Conservation (phyloP, 1,140 invertebrate species). For the Drosophila murphyi region DNA sequence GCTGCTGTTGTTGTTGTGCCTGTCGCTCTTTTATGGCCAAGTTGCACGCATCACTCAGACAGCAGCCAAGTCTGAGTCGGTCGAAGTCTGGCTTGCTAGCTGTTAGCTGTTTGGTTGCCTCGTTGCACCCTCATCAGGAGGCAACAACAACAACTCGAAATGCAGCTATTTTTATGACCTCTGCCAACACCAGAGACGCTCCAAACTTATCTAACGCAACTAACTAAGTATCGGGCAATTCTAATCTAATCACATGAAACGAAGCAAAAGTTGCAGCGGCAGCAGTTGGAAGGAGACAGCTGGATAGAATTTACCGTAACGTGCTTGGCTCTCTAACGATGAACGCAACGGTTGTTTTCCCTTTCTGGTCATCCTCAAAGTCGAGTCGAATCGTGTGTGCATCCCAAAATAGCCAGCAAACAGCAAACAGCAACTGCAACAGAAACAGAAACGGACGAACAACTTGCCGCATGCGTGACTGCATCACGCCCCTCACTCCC, state of each 20-base stretch:
- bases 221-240: constrained; percentile 70
- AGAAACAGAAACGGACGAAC: constrained; percentile 16
- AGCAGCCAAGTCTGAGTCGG: constrained; percentile 33
- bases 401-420: constrained; percentile 70
- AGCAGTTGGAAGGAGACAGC: background rate
- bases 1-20: constrained; percentile 54
- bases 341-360: constrained; percentile 81
- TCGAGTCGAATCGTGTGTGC: constrained; percentile 44
- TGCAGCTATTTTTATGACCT: constrained; percentile 61
- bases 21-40: constrained; percentile 77
- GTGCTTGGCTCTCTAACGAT: constrained; percentile 69
- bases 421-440: constrained; percentile 10
- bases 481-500: constrained; percentile 35
- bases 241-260: constrained; percentile 69
- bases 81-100: background rate
- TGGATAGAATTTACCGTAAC: constrained; percentile 66
- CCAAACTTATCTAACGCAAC: constrained; percentile 65
- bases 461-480: constrained; percentile 66
- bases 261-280: constrained; percentile 24
- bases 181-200: constrained; percentile 51
- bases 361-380: constrained; percentile 72
- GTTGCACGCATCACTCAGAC: constrained; percentile 79
- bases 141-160: background rate
- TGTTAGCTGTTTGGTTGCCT: background rate
- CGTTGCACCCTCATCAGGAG: constrained; percentile 27